These are phyloP conservation scores for Melanargia galathea DNA, from an alignment of 2,888 invertebrate genomes.

Conservation along the genomic window DNA sequence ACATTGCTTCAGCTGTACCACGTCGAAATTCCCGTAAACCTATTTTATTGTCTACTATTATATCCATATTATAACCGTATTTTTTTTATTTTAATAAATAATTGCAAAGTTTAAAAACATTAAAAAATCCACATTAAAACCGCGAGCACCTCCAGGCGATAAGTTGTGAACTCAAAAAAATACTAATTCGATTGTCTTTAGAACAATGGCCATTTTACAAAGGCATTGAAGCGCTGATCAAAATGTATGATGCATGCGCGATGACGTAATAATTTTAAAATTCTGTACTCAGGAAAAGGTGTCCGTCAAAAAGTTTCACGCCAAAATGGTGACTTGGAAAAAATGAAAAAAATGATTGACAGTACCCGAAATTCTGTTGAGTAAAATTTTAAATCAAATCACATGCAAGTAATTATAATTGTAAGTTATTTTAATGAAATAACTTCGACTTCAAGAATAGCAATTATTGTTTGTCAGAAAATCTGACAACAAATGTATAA, in stretches of 20 bases:
- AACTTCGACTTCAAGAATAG: no score
- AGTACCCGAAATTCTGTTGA: background rate
- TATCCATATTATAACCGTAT: no score
- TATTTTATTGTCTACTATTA: no score
- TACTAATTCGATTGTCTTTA: slow-evolving; percentile 33
- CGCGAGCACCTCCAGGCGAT: slow-evolving; percentile 20
- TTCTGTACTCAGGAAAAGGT: slow-evolving; percentile 24
- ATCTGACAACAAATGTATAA: no score
- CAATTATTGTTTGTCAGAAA: no score
- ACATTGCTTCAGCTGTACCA: no score
- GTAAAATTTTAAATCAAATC: background rate
- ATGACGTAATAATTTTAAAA: slow-evolving; percentile 33
- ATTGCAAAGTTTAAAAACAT: background rate
- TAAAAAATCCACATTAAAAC: slow-evolving; percentile 6
- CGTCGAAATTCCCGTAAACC: no score
- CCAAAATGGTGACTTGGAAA: slow-evolving; percentile 15
- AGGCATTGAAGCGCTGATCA: slow-evolving; percentile 31
- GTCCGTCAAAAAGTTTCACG: slow-evolving; percentile 23
- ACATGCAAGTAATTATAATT: background rate
- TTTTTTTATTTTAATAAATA: no score
- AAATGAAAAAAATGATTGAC: slow-evolving; percentile 17
- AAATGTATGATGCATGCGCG: slow-evolving; percentile 32
- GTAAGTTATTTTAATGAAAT: background rate
- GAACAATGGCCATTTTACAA: slow-evolving; percentile 35
- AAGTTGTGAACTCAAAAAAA: slow-evolving; percentile 25